These are phyloP conservation scores for Magallana angulata DNA, from an alignment of 1,140 invertebrate species.

Conservation along the genomic window DNA sequence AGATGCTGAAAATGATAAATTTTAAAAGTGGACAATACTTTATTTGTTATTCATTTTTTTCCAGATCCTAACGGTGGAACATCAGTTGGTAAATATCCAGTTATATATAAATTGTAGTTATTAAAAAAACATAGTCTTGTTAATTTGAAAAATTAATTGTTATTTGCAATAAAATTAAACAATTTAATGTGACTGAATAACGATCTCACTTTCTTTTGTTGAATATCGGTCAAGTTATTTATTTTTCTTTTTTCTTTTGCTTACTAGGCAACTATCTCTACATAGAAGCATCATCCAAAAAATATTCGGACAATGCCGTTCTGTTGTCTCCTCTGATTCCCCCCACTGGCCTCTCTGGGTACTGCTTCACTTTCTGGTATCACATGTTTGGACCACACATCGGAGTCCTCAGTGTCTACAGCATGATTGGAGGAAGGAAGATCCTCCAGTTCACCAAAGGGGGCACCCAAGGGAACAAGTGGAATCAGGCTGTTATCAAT, in stretches of 20 bases:
- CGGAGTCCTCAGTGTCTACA: constrained; percentile 70
- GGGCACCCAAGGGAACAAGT: constrained; percentile 74
- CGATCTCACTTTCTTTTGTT: too few relatives aligned
- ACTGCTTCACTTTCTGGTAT: constrained; percentile 83
- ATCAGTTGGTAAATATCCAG: constrained; percentile 13
- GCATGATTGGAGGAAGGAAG: constrained; percentile 49
- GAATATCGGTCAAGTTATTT: not conserved
- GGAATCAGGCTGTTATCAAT: constrained; percentile 70
- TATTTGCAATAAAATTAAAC: too few relatives aligned
- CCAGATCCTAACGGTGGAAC: not conserved
- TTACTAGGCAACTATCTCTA: constrained; percentile 69
- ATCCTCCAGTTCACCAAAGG: constrained; percentile 66
- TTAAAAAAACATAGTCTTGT: too few relatives aligned
- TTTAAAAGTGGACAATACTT: not conserved
- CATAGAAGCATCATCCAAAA: constrained; percentile 63
- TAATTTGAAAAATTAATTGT: too few relatives aligned
- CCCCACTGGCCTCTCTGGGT: constrained; percentile 52
- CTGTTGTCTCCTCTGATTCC: constrained; percentile 62
- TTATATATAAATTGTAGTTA: too few relatives aligned
- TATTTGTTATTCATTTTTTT: constrained; percentile 1
- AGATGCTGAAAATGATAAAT: too few relatives aligned
- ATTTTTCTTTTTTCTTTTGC: not conserved
- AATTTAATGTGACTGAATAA: too few relatives aligned
- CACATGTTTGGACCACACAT: constrained; percentile 87
- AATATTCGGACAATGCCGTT: constrained; percentile 64